These are phyloP conservation scores for Illadopsis cleaveri DNA, from an alignment of 2,113 vertebrate genomes.

Conservation along the genomic window DNA sequence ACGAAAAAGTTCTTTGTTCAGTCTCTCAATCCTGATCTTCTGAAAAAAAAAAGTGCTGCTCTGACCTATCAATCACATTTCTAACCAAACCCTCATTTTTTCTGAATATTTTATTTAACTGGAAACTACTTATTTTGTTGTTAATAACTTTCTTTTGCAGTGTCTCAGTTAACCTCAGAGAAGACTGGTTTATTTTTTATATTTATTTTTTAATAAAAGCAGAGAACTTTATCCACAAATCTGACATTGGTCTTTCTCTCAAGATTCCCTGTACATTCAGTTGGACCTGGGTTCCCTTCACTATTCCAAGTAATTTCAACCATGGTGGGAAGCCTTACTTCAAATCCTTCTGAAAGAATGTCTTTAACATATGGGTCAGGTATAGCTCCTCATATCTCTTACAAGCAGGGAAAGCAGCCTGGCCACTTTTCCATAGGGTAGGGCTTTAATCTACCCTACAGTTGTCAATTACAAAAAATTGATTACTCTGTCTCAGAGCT, in stretches of 20 bases:
- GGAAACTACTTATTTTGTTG: not conserved
- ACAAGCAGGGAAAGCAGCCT: not conserved
- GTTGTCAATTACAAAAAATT: not conserved
- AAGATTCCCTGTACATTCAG: not conserved
- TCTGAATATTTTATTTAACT: not conserved
- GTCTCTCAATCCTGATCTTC: not conserved
- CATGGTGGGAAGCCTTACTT: not conserved
- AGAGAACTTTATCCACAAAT: not conserved
- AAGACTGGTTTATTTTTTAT: not conserved
- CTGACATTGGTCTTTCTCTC: not conserved
- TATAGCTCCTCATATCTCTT: not conserved
- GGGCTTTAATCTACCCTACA: not conserved
- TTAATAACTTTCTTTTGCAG: not conserved
- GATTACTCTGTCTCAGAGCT: not conserved
- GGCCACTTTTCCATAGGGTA: not conserved
- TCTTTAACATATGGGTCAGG: not conserved
- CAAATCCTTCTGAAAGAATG: not conserved
- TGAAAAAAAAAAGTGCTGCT: not conserved
- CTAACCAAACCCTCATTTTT: not conserved
- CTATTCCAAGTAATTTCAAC: not conserved
- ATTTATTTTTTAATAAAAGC: not conserved
- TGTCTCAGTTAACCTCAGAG: not conserved
- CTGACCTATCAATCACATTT: not conserved
- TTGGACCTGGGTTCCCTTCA: not conserved
- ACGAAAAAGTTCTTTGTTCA: not conserved